Evolutionary conservation across 2,113 vertebrate genomes (phyloP), one percentile per base, ranked within the genome.

Genomic region (Mormoops blainvillei): DNA sequence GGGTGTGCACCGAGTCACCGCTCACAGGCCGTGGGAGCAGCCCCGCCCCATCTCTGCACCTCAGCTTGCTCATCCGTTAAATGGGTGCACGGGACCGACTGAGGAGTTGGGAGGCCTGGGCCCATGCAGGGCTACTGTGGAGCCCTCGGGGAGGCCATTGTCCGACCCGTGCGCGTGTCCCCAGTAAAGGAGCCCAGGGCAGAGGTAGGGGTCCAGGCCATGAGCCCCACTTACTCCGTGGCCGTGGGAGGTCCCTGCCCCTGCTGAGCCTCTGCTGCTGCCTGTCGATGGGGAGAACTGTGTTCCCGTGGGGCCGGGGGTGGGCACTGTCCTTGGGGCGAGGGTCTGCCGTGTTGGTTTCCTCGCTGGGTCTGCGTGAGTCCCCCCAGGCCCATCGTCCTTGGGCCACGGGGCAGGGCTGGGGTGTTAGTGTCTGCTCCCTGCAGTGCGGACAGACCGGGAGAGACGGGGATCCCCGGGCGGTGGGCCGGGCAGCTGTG

Each of bases 221-320:
- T 8, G 48, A 52, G 13, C 54, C 36, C 24, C 12, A 9, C 84
- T 87, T 14, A 5, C 33, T 70, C 58, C 38, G n/a, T 65, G 78
- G 73, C 58, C 61, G 15, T 38, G 3, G 76, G 89, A 26, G 82
- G 71, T 20, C 2, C 36, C 41, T 18, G 50, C 6, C 78, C 54
- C 7, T 5, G 0, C 58, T 0, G 2, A 77, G 20, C 58, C 58
- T 71, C 56, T 8, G 65, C 36, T 43, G 43, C 15, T 7, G 0
- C 24, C 20, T 58, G 36, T 68, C 24, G 50, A 38, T 19, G 12
- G 73, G 88, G 43, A 28, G 50, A 12, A 36, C 0, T 8, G 7
- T 15, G 2, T 31, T 15, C 4, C 6, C 1, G 5, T 11, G 3
- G 33, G 41, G 54, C 63, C 13, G 4, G 33, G 38, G 4, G 15